Evolutionary conservation across 2,888 invertebrate genomes (phyloP), one percentile per base, ranked within the genome.

Genomic region (Trichacis sp.): DNA sequence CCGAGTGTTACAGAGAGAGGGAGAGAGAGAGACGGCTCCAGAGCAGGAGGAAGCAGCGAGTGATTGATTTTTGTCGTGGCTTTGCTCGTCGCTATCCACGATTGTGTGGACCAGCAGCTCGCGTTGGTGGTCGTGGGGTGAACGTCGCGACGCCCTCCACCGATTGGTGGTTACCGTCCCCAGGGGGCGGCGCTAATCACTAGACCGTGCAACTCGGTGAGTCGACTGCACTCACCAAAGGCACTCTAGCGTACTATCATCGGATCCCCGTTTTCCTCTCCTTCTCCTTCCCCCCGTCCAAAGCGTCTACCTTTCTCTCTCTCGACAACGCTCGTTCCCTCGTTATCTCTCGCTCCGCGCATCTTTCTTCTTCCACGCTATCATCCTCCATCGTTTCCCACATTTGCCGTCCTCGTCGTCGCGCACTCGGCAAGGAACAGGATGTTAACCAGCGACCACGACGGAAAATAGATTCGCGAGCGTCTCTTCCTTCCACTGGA

Each of bases 61-160:
- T 84, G 83, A 84, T 84, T 84, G 83, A 83, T 83, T 83, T 84
- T 84, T 84, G 83, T 82, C 81, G 82, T 81, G 80, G 82, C 80
- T 82, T 80, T 80, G 79, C 80, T 77, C 76, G 73, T 74, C 73
- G 73, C 75, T 77, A 76, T 76, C 76, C 75, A 72, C 77, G 77
- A 74, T 77, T 78, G 75, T 77, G 75, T 72, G 73, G 74, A 71
- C 71, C 76, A 74, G 75, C 72, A 76, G 76, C 74, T 73, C 69
- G 73, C 55, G 66, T 64, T 64, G 68, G 73, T 68, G 72, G 68
- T 68, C 59, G 70, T 69, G 68, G 69, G 68, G 71, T 71, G 66
- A 67, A 66, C 61, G 81, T 81, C 82, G 79, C 79, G 83, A 82
- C 82, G 83, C 81, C 78, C 77, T 78, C 76, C 78, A 75, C 78